Evolutionary conservation across 64 coral and sea anemone genomes (phyloP).

Genomic region (Pocillopora damicornis): DNA sequence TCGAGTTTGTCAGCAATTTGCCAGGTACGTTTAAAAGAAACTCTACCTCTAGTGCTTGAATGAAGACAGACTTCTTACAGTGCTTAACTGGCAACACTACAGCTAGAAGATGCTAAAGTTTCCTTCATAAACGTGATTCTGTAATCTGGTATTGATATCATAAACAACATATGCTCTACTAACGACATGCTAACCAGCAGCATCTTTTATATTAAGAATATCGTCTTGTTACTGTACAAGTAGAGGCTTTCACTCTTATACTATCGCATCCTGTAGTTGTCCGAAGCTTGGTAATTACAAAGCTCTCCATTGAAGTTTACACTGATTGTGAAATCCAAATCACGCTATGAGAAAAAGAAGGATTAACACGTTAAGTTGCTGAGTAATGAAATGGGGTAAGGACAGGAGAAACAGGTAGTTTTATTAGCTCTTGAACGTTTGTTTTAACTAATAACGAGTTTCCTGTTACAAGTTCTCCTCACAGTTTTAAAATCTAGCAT

Average conservation of each 20-base stretch:
- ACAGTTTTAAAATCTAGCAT: too few species aligned
- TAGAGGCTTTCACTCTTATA: background rate
- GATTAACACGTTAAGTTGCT: background rate
- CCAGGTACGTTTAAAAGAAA: too few species aligned
- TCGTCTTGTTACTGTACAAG: background rate
- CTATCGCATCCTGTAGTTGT: slow-evolving; percentile 90
- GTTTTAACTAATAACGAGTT: too few species aligned
- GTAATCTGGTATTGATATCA: background rate
- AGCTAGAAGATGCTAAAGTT: too few species aligned
- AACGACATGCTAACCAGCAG: slow-evolving; percentile 15
- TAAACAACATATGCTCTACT: background rate
- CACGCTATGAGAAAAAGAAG: slow-evolving; percentile 71
- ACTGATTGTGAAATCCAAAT: slow-evolving; percentile 89
- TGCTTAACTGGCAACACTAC: too few species aligned
- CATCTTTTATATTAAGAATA: background rate
- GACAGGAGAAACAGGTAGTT: too few species aligned
- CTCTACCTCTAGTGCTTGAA: too few species aligned
- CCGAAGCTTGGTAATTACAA: slow-evolving; percentile 46
- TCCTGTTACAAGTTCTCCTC: too few species aligned
- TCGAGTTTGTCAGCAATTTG: too few species aligned
- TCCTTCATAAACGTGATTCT: background rate
- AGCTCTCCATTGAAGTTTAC: slow-evolving; percentile 82
- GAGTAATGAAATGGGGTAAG: too few species aligned
- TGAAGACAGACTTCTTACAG: too few species aligned
- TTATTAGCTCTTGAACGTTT: too few species aligned